Evolutionary conservation across 2,888 invertebrate genomes (phyloP), one percentile per base, ranked within the genome.

Genomic region (Stenoptilia bipunctidactyla): DNA sequence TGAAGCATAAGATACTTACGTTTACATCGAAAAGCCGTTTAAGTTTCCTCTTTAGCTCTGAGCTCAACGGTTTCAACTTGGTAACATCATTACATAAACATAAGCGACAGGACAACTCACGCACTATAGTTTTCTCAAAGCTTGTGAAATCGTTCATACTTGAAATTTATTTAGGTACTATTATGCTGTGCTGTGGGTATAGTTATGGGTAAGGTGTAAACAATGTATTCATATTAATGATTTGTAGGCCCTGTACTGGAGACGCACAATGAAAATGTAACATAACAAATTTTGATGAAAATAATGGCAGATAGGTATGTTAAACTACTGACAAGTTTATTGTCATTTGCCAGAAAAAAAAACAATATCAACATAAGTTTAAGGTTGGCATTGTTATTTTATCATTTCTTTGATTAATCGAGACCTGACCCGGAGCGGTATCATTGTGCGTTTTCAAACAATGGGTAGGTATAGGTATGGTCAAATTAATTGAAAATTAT

Each of bases 51-150:
- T 83, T 83, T 15, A 75, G 47, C 50, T 83, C 83, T 1, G 66
- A 55, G 45, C 69, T 83, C 9, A 83, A 63, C 4, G 83, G 80
- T 44, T 82, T 83, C 15, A 83, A 55, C 55, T 76, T 80, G 33
- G 72, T 65, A 13, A 79, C 74, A 52, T 83, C 83, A n/a, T 66
- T 72, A 52, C 82, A 80, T 35, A 83, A 53, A 56, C 83, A 83
- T 50, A 83, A 52, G 25, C 83, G 72, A 56, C 83, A 83, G 14
- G 83, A 74, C 45, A 82, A 58, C 57, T 83, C 83, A 39, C 82
- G 76, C 41, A 83, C 79, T 57, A 82, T 74, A 40, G 61, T 66
- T 63, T 79, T 82, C 48, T 80, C 83, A 33, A 80, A 66, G 58
- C 52, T 66, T 10, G 56, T 49, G 58, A 74, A 80, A 58, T 83